Percentiles rank a stretch among this genome's conserved stretches.
Evolutionary conservation across 2,113 vertebrate genomes (phyloP).

Genomic region (Nematolebias whitei): DNA sequence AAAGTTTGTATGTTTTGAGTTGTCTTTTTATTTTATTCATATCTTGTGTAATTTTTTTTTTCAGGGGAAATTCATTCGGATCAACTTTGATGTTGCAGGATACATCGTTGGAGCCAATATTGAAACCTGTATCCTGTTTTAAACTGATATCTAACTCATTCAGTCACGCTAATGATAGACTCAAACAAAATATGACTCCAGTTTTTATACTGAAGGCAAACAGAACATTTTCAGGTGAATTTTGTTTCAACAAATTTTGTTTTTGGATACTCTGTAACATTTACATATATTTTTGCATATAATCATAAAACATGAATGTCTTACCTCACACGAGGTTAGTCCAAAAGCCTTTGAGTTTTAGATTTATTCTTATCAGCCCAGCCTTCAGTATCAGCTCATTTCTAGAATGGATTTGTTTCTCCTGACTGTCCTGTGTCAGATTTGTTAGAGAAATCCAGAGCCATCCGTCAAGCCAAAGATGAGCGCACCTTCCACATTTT

Average conservation of each 20-base stretch:
- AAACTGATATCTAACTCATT: background rate
- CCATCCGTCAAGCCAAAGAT: conserved; percentile 97
- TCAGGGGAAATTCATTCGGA: conserved; percentile 98
- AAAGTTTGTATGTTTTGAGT: background rate
- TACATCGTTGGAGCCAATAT: conserved; percentile 99
- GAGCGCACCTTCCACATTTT: conserved; percentile 97
- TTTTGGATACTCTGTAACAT: background rate
- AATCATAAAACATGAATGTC: background rate
- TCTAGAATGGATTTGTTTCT: background rate
- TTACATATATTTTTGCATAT: background rate
- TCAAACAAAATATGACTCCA: no score
- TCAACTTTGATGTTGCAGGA: conserved; percentile 98
- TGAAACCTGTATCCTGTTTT: conserved; percentile 94
- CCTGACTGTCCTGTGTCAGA: conserved; percentile 85
- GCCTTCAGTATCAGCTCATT: no score
- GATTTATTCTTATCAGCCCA: background rate
- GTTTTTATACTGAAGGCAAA: no score
- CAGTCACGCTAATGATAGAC: background rate
- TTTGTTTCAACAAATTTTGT: background rate
- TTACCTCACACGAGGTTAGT: background rate
- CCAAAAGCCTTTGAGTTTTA: background rate
- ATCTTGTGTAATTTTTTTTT: conserved; percentile 40
- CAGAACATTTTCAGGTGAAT: no score
- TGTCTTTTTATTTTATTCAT: conserved; percentile 10
- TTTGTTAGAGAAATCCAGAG: conserved; percentile 95